Evolutionary conservation across 2,888 invertebrate species (phyloP), one percentile per base, ranked within the genome.

Genomic region (Sinohyriopsis cumingii): DNA sequence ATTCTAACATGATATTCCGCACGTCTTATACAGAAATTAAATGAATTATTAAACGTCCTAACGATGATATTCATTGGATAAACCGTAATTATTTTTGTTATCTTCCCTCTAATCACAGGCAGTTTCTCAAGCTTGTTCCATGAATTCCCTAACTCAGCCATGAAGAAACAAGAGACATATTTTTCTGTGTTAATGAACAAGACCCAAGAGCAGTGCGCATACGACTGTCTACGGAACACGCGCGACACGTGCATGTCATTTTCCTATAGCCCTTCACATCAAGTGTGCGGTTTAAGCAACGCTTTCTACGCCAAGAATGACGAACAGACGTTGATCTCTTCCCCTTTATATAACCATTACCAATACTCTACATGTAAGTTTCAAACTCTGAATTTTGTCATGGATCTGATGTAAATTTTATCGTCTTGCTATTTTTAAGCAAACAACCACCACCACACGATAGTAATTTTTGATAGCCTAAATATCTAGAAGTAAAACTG

Each of bases 231-330:
- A 5, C 56, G 76, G 9, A 78, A 73, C 53, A 69, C 77, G n/a
- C 56, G 72, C 18, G 72, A 77, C 25, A 76, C 76, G 5, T 81
- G 80, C 59, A 71, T 81, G 77, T 81, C 80, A 5, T 81, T 79
- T 59, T 81, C 80, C 2, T 79, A 72, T 66, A 77, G 76, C 55
- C 57, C n/a, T 19, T 33, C 45, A 22, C 59, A 63, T 5, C 63
- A 76, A 73, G 73, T 71, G 28, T 81, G 80, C 57, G 78, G 78
- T 9, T 71, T 81, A 19, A 81, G 80, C 57, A 76, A 73, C 22
- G 69, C 70, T 19, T 79, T 75, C 64, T 73, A 73, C 20, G 57
- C 67, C 15, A 59, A 73, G 7, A 60, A 67, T 33, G 71, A 73
- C 53, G 71, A 68, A 22, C 74, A 74, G 59, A 67, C 66, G 2